Base-by-base conservation (phyloP, 2,113 vertebrate species). In the Gnathonemus longibarbis region DNA sequence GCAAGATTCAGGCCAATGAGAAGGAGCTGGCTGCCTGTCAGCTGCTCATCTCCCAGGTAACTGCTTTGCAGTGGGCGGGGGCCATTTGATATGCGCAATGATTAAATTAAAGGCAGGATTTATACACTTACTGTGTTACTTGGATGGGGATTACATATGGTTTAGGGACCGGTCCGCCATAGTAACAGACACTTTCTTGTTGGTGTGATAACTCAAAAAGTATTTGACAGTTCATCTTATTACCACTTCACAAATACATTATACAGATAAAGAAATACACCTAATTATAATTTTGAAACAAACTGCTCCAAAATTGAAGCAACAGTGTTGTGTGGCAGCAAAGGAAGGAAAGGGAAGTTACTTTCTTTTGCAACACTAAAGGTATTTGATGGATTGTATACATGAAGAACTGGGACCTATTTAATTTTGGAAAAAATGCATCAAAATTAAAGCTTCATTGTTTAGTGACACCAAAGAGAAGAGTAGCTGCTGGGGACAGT, bases 1-100 rank as follows among this genome's bases (percentile, higher is more conserved):
- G 94, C 90, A 98, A 97, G 94, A 97, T 98, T 94, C 97, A 97
- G 0, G 96, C 96, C 95, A 97, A 95, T 0, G 97, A 98, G 94
- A 95, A 97, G 90, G 97, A 98, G 91, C 96, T 98, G 0, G 96
- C 97, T 0, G 96, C 97, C 0, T 97, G 97, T 92, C 97, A 97
- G 92, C 95, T 98, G 53, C 96, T 98, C 89, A 96, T 97, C 92
- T 98, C 97, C 21, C 97, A 97, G 91, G 97, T 97, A 89, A 9
- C 24, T 19, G 84, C 48, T 31, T 46, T 62, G 56, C 2, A 2
- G 21, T 58, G 70, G 70, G 27, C 0, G 5, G 62, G n/a, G 58
- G 24, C 58, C 8, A n/a, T 66, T 56, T 56, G 53, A 21, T 56
- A 56, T 21, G 17, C 0, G 5, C 5, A 56, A 24, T 7, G 5